These are phyloP conservation scores for Manis javanica DNA, from an alignment of 2,797 vertebrate genomes.

Conservation along the genomic window DNA sequence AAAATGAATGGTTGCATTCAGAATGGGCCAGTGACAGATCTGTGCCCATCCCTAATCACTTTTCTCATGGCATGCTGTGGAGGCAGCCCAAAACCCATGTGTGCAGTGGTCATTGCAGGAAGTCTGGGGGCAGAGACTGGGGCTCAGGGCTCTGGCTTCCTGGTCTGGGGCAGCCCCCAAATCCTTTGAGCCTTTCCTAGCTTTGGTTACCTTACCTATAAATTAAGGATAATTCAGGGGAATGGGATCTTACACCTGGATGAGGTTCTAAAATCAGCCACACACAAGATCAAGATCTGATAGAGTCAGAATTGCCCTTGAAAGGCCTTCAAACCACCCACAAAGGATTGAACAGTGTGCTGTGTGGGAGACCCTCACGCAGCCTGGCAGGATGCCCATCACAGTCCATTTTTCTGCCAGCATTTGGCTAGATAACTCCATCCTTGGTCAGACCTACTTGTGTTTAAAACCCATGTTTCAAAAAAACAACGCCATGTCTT, in stretches of 20 bases:
- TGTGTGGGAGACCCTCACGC: accelerated
- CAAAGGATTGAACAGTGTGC: background rate
- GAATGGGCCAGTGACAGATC: no score
- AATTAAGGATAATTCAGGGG: background rate
- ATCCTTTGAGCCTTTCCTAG: background rate
- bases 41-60: background rate
- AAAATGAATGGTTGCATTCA: background rate
- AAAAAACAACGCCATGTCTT: background rate
- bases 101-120: background rate
- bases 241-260: background rate
- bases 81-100: background rate
- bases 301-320: background rate
- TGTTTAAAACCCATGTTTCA: background rate
- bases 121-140: background rate
- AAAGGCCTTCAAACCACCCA: background rate
- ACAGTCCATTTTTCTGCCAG: background rate
- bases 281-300: background rate
- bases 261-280: background rate
- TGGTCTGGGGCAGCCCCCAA: background rate
- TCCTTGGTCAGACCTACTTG: background rate
- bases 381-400: background rate
- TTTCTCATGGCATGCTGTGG: background rate
- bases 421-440: background rate
- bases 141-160: background rate
- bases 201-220: no score